Conservation (phyloP, 2,113 vertebrate genomes). For the Illadopsis cleaveri region DNA sequence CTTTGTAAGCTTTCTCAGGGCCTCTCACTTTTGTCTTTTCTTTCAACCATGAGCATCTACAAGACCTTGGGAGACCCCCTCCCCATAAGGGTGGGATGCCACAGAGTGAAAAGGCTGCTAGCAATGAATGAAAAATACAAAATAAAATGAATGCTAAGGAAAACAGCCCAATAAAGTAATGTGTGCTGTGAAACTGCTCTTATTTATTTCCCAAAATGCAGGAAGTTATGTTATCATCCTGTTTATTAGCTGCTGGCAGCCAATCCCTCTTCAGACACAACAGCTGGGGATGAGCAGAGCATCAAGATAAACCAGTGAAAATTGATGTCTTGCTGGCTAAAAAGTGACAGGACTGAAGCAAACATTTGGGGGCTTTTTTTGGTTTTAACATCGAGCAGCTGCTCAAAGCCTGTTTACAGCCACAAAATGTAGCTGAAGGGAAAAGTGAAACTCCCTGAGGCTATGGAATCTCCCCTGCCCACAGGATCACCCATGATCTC, state of each 20-base stretch:
- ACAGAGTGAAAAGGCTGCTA: background rate
- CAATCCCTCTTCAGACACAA: background rate
- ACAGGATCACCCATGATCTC: background rate
- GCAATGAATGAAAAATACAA: background rate
- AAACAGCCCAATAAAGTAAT: background rate
- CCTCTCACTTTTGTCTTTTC: background rate
- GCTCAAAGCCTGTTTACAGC: background rate
- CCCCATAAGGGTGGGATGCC: background rate
- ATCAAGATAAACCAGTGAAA: background rate
- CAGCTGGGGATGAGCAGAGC: background rate
- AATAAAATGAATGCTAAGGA: background rate
- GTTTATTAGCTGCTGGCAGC: background rate
- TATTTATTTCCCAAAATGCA: background rate
- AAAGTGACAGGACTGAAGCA: background rate
- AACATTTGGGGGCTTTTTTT: background rate
- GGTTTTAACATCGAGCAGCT: background rate
- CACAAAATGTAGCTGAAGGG: background rate
- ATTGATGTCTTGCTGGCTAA: background rate
- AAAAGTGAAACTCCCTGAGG: background rate
- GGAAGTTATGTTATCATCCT: background rate
- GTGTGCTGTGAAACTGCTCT: background rate
- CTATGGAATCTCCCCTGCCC: background rate
- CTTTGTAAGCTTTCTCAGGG: background rate
- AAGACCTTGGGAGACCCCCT: background rate
- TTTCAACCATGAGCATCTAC: background rate